Base-by-base conservation (phyloP, 64 coral and sea anemone species). In the Pachyseris speciosa region DNA sequence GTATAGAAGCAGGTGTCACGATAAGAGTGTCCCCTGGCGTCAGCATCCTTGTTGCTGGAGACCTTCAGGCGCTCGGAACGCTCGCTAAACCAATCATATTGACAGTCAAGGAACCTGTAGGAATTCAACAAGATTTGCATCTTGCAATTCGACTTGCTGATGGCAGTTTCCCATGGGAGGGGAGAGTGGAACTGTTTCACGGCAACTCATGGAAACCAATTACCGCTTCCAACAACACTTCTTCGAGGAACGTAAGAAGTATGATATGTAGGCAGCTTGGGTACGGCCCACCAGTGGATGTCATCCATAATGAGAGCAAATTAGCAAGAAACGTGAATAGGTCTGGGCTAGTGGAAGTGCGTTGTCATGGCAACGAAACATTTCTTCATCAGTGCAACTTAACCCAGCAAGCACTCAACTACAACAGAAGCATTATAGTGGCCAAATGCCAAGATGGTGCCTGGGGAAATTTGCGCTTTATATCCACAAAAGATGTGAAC, bases 391-490 rank as follows among this genome's bases (percentile, higher is more conserved):
- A 92, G 37, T 96, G 94, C 24, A 7, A 29, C 16, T 16, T 36
- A 32, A 37, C 17, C 0, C 48, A 79, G 32, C 47, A 7, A 36
- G 45, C 49, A 49, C 36, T 79, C 9, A 27, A 59, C 17, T 2
- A 39, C 36, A 77, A 20, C 50, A 64, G 13, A 3, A 16, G 12
- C 16, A 17, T 15, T 17, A 17, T 53, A 17, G 7, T 3, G 3
- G 37, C 40, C 9, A 68, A 72, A 24, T 96, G 94, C 66, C 38
- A 26, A 15, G 77, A 30, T 7, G 39, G 24, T 22, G 41, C 89
- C 37, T 96, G 94, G 94, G 94, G 94, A 83, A 91, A 87, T 11
- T 38, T 96, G 11, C 51, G 89, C 15, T 89, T 92, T 59, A 53
- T 87, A 4, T 78, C 67, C 10, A 49, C 45, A 8, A 81, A 39